Conservation (phyloP, 2,797 vertebrate species). For the Aldrovandia affinis region DNA sequence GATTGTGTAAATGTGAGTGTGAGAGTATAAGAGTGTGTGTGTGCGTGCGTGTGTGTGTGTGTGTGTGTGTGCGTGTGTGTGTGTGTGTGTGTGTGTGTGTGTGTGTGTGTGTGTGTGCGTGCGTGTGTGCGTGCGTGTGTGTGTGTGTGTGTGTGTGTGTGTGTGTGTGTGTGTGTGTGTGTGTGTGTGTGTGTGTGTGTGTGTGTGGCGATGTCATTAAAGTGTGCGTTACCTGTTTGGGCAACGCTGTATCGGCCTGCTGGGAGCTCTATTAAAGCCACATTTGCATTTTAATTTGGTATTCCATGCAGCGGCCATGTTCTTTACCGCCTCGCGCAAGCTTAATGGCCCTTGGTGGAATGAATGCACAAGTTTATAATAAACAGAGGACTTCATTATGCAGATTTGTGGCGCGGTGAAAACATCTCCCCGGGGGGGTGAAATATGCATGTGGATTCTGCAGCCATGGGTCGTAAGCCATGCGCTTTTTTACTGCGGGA, state of each 20-base stretch:
- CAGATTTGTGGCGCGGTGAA: constrained; percentile 52
- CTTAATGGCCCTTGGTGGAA: constrained; percentile 75
- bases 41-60: not conserved
- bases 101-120: constrained; percentile 60
- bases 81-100: constrained; percentile 53
- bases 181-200: constrained; percentile 1
- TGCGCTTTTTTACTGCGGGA: too few species aligned
- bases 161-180: constrained; percentile 49
- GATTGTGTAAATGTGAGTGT: too few species aligned
- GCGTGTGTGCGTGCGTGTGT: constrained; percentile 57
- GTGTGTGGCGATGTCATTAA: constrained; percentile 2
- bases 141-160: constrained; percentile 51
- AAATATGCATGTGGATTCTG: too few species aligned
- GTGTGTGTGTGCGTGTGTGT: too few species aligned
- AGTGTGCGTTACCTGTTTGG: constrained; percentile 62
- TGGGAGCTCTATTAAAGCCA: constrained; percentile 56
- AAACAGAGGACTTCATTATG: constrained; percentile 77
- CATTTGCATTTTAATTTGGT: constrained; percentile 74
- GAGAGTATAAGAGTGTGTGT: too few species aligned
- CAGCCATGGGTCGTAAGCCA: too few species aligned
- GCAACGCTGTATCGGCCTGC: constrained; percentile 51
- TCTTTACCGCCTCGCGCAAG: constrained; percentile 70
- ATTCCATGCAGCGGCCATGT: constrained; percentile 52
- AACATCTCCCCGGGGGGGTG: too few species aligned
- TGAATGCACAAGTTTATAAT: constrained; percentile 67